These are phyloP conservation scores for Drosophila trapezifrons DNA, from an alignment of 1,140 invertebrate genomes.

Conservation along the genomic window DNA sequence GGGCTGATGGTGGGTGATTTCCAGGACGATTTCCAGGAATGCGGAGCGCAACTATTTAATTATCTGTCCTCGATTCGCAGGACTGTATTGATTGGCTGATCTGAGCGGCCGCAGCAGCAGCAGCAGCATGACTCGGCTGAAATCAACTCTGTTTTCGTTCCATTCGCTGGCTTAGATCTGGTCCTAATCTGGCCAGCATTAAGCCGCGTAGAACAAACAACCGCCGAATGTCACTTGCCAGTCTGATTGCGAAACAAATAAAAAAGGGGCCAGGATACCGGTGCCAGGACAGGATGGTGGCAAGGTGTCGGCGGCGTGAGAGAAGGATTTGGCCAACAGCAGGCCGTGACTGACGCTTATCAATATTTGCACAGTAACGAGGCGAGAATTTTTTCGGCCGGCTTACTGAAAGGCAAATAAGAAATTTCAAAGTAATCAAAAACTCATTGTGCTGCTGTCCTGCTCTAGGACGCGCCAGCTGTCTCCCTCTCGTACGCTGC, in stretches of 20 bases:
- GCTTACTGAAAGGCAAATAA: slow-evolving; percentile 76
- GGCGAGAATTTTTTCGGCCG: slow-evolving; percentile 51
- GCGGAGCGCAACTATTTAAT: slow-evolving; percentile 39
- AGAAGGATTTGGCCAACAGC: slow-evolving; percentile 40
- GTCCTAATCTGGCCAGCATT: slow-evolving; percentile 45
- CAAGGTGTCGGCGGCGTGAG: slow-evolving; percentile 8
- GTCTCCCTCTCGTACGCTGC: not conserved
- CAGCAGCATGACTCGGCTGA: not conserved
- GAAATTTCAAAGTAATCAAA: slow-evolving; percentile 82
- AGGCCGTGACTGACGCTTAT: slow-evolving; percentile 63
- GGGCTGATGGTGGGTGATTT: not conserved
- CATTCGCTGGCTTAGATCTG: slow-evolving; percentile 22
- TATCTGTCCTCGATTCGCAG: slow-evolving; percentile 24
- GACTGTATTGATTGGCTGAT: slow-evolving; percentile 31
- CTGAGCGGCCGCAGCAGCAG: not conserved
- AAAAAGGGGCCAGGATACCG: slow-evolving; percentile 36
- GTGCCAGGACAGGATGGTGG: slow-evolving; percentile 3
- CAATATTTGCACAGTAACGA: slow-evolving; percentile 77
- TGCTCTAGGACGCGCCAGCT: slow-evolving; percentile 17
- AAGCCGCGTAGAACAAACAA: slow-evolving; percentile 45
- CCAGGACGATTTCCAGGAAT: slow-evolving; percentile 1
- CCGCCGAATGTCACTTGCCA: slow-evolving; percentile 48
- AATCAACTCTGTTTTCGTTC: slow-evolving; percentile 33
- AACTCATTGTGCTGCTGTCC: slow-evolving; percentile 67
- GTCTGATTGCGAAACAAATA: slow-evolving; percentile 69